These are phyloP conservation scores for Isurus oxyrinchus DNA, from an alignment of 2,113 vertebrate species.

Conservation along the genomic window DNA sequence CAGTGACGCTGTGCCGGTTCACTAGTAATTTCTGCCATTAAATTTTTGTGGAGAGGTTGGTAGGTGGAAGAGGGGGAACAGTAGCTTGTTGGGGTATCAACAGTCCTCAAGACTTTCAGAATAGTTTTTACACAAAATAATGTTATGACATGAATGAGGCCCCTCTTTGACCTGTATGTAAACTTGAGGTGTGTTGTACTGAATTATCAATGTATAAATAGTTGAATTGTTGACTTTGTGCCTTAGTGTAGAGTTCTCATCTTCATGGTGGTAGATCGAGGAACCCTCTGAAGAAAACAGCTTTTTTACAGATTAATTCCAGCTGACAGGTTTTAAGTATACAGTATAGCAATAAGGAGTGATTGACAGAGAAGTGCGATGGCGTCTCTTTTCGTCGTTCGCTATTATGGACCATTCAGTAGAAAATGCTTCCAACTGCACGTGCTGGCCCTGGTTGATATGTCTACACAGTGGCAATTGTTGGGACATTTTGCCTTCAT, in stretches of 20 bases:
- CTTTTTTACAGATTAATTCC: background rate
- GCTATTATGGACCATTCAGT: background rate
- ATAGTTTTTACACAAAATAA: background rate
- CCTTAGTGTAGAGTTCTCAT: background rate
- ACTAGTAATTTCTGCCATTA: background rate
- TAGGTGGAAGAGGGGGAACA: background rate
- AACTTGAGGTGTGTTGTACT: background rate
- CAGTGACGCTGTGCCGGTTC: background rate
- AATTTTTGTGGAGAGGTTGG: background rate
- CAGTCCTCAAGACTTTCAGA: background rate
- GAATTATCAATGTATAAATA: background rate
- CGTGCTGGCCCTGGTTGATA: background rate
- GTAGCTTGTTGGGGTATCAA: background rate
- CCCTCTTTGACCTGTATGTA: background rate
- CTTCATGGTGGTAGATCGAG: background rate
- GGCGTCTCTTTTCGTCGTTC: background rate
- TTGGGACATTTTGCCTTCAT: background rate
- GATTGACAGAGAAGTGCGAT: background rate
- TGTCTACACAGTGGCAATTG: background rate
- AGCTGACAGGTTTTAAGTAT: background rate
- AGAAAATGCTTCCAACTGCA: background rate
- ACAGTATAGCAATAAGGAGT: background rate
- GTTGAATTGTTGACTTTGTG: background rate
- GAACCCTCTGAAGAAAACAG: background rate
- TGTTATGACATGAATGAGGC: background rate